Percentiles rank a stretch among this genome's conserved stretches.
These are phyloP conservation scores for Pseudeuparius sepicola DNA, from an alignment of 2,888 invertebrate genomes.

Conservation along the genomic window DNA sequence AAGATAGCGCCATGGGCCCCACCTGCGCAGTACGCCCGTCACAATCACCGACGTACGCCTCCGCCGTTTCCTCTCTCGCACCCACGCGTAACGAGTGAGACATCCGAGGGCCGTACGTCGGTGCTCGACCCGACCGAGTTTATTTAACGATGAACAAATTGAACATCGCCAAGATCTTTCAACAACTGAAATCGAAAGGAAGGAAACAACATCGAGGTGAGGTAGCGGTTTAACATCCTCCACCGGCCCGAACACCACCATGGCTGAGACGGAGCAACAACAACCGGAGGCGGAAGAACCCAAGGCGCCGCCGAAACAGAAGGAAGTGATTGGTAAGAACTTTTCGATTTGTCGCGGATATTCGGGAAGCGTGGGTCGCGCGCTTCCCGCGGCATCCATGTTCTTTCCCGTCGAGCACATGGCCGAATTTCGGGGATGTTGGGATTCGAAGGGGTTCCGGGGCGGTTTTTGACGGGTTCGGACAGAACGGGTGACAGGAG, in stretches of 20 bases:
- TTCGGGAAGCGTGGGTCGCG: slow-evolving; percentile 20
- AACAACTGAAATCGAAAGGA: slow-evolving; percentile 50
- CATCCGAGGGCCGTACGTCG: slow-evolving; percentile 19
- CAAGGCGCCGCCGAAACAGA: slow-evolving; percentile 60
- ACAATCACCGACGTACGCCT: no score
- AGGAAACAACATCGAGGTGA: slow-evolving; percentile 62
- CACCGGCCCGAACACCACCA: slow-evolving; percentile 52
- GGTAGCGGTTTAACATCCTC: slow-evolving; percentile 69
- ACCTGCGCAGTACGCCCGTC: no score
- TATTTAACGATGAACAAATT: slow-evolving; percentile 32
- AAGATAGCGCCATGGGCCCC: no score
- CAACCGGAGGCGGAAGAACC: slow-evolving; percentile 49
- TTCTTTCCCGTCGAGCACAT: slow-evolving; percentile 32
- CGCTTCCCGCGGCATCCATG: slow-evolving; percentile 34
- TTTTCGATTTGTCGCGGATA: slow-evolving; percentile 14
- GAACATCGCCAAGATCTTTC: slow-evolving; percentile 35
- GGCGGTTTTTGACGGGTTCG: no score
- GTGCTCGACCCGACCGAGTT: slow-evolving; percentile 24
- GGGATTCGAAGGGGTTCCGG: neutral
- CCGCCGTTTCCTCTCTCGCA: no score
- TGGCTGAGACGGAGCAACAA: slow-evolving; percentile 89
- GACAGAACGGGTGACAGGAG: no score
- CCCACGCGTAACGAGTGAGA: no score
- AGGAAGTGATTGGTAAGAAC: slow-evolving; percentile 77
- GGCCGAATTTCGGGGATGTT: slow-evolving; percentile 21